A percentile compares a stretch with the other conserved stretches of the same genome.
Evolutionary conservation across 2,888 invertebrate genomes (phyloP).

Genomic region (Magallana nippona): DNA sequence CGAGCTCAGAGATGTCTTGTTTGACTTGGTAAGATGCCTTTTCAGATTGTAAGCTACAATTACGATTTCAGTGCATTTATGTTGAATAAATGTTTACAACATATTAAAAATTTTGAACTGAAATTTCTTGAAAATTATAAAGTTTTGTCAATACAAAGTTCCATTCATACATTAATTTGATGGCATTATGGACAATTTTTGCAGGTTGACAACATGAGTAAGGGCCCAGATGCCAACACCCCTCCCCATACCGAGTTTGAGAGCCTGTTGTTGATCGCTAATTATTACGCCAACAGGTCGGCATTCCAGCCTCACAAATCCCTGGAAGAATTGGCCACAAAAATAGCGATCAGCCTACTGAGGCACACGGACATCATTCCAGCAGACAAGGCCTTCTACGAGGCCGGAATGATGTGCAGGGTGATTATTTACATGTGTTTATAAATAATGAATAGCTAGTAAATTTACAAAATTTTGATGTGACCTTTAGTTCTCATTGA

Average conservation of each 20-base stretch:
- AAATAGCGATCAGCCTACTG: conserved; percentile 90
- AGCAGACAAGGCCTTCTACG: conserved; percentile 94
- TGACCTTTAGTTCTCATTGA: not conserved
- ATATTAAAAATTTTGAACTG: too few species aligned
- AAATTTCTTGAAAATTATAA: too few species aligned
- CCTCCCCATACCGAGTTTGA: conserved; percentile 79
- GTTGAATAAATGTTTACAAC: too few species aligned
- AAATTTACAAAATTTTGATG: not conserved
- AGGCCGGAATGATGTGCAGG: conserved; percentile 82
- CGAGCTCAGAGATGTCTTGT: conserved; percentile 86
- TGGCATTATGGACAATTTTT: conserved; percentile 20
- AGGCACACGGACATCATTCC: conserved; percentile 94
- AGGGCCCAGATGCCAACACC: conserved; percentile 74
- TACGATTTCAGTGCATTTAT: too few species aligned
- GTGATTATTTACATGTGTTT: conserved; percentile 57
- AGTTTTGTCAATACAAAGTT: too few species aligned
- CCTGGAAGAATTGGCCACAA: conserved; percentile 87
- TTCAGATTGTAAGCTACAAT: too few species aligned
- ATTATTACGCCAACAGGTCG: conserved; percentile 87
- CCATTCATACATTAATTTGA: not conserved
- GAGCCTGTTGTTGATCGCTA: conserved; percentile 84
- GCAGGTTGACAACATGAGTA: conserved; percentile 77
- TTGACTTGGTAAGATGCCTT: conserved; percentile 82
- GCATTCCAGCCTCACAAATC: conserved; percentile 86
- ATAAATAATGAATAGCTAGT: not conserved